Base-by-base conservation (phyloP, 2,797 vertebrate genomes). In the Enteromius thamalakanensis region DNA sequence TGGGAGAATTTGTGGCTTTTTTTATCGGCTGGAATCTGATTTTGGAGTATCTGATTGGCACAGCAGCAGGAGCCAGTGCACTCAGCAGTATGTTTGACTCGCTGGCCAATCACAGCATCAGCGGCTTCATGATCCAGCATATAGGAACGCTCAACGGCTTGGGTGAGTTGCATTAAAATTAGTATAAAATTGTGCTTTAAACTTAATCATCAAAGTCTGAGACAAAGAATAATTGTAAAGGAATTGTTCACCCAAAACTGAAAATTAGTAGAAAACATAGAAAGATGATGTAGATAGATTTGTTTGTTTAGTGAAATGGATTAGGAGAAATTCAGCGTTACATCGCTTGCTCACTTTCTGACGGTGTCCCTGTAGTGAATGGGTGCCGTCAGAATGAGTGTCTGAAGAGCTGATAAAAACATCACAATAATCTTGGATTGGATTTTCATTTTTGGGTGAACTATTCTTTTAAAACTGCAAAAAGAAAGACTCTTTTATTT, bases 81-180 rank as follows among this genome's bases (percentile, higher is more conserved):
- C 96, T 99, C 84, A 99, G 98, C 95, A 99, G 97, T 93, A 99
- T 99, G 98, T 98, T 98, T 0, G 97, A 99, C 91, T 99, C 98
- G 0, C 92, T 99, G 90, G 97, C 98, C 89, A 99, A 99, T 91
- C 97, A 99, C 92, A 97, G 93, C 90, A 98, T 99, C 94, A 99
- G 97, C 89, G 94, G 83, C 89, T 99, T 97, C 90, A 98, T 99
- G 96, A 97, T 95, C 74, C 88, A 90, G 82, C 96, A 95, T 23
- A 93, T 99, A 0, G 98, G 98, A 42, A 97, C 97, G 0, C 93
- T 99, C 86, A 96, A 95, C 0, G 97, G 97, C 21, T 89, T 99
- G 40, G 98, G 98, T 99, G 88, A 96, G 94, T 86, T 21, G 12
- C 67, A 67, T 60, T 19, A 37, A 58, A n/a, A 76, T 40, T 42